These are phyloP conservation scores for Drosophila peninsularis DNA, from an alignment of 2,888 invertebrate species.

Conservation along the genomic window DNA sequence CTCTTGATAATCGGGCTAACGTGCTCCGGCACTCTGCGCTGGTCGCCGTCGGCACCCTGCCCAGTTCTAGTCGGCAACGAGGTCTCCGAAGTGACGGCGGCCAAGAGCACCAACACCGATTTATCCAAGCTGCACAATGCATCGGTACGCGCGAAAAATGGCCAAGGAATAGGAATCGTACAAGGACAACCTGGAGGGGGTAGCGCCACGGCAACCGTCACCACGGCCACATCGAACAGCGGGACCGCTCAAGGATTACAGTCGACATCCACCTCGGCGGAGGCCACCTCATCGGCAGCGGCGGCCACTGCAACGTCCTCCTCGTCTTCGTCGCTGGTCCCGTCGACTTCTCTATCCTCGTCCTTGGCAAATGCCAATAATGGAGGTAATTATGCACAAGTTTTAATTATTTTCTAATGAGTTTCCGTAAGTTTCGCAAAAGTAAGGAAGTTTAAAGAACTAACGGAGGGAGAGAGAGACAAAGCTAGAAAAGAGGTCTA, in stretches of 20 bases:
- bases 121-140: conserved; percentile 89
- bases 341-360: conserved; percentile 84
- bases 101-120: conserved; percentile 89
- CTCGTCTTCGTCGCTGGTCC: conserved; percentile 85
- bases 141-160: conserved; percentile 87
- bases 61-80: conserved; percentile 93
- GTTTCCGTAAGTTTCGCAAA: conserved; percentile 75
- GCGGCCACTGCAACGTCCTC: conserved; percentile 88
- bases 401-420: conserved; percentile 84
- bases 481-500: conserved; percentile 8
- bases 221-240: conserved; percentile 85
- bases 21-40: conserved; percentile 93
- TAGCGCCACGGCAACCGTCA: conserved; percentile 66
- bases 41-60: conserved; percentile 93
- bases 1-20: conserved; percentile 94
- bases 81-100: conserved; percentile 88
- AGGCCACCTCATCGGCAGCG: conserved; percentile 86
- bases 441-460: conserved; percentile 8
- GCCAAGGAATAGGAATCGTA: conserved; percentile 85
- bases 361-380: conserved; percentile 83
- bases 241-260: conserved; percentile 85
- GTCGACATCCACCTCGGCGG: conserved; percentile 83
- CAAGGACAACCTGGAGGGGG: conserved; percentile 85
- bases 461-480: conserved; percentile 6
- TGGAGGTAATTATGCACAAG: conserved; percentile 84